phyloP scores from a whole-genome alignment of 2,888 invertebrate species.

The Lomographa bimaculata region DNA sequence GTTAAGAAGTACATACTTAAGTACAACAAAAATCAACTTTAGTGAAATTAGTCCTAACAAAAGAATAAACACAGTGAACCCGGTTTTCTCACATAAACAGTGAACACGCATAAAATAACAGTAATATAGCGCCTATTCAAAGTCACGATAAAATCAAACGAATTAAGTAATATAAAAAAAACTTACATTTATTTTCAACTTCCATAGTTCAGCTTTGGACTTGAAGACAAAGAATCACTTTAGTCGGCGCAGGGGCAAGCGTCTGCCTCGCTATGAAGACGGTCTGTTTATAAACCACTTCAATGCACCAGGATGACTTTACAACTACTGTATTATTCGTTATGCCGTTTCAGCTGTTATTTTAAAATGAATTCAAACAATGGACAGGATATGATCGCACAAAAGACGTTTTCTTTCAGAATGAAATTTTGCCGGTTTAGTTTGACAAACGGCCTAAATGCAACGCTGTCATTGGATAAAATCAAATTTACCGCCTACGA shows the following conservation, averaged over 20 bases:
- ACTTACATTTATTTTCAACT: conserved; percentile 73
- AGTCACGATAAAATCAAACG: no score
- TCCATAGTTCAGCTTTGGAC: conserved; percentile 57
- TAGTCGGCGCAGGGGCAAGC: conserved; percentile 40
- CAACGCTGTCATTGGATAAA: conserved; percentile 59
- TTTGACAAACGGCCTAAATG: conserved; percentile 57
- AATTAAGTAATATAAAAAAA: conserved; percentile 18
- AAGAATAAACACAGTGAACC: no score
- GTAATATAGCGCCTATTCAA: no score
- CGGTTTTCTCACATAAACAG: no score
- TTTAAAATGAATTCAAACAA: conserved; percentile 52
- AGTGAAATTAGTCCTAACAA: no score
- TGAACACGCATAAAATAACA: no score
- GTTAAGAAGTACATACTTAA: no score
- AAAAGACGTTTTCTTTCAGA: conserved; percentile 45
- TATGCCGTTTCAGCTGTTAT: conserved; percentile 64
- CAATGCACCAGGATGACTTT: conserved; percentile 39
- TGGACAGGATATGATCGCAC: conserved; percentile 51
- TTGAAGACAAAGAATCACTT: conserved; percentile 19
- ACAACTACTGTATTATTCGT: conserved; percentile 46
- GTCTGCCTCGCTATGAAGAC: conserved; percentile 41
- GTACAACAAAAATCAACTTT: no score
- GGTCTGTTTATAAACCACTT: conserved; percentile 31
- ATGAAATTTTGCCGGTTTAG: conserved; percentile 41
- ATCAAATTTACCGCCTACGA: conserved; percentile 59